Base-by-base conservation (phyloP, 2,888 invertebrate species). In the Lymantria monacha region DNA sequence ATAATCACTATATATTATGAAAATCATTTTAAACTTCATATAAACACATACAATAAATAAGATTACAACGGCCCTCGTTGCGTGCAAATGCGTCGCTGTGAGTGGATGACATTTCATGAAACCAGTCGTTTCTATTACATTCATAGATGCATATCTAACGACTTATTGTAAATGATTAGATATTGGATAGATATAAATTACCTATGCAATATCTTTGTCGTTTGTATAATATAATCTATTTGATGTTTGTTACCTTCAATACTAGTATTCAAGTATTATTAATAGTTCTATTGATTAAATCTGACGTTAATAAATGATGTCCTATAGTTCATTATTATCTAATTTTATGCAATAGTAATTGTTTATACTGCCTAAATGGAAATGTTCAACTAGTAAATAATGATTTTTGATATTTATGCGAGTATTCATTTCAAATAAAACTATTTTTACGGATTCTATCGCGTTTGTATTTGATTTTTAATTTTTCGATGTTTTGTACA, bases 81-180 rank as follows among this genome's bases (percentile, higher is more conserved):
- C 83, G 81, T 83, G 84, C 72, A 59, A 70, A 57, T 53, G 51
- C 61, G 53, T 56, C 63, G 57, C 71, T 65, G 63, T 66, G 65
- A 64, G 66, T 70, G 70, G 76, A 74, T 83, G 84, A 78, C 83
- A 84, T 83, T 84, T 84, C 75, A 78, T 78, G 76, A 73, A 76
- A 74, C 76, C 73, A 72, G 76, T 76, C 70, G 69, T 73, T 72
- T 74, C 74, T 73, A 79, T 74, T 66, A 58, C 59, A 62, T 54
- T 51, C 62, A 60, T 61, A 64, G 57, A 64, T 59, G 57, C 43
- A 40, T 59, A 62, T 53, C 56, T 58, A 60, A 59, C 58, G 58
- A 58, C 55, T 61, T 68, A 65, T 66, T 60, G 57, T 65, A 60
- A 68, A 57, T 53, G 56, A 55, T 62, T 68, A 68, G 54, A 46